Evolutionary conservation across 2,888 invertebrate species (phyloP).

Genomic region (Diarsia rubi): DNA sequence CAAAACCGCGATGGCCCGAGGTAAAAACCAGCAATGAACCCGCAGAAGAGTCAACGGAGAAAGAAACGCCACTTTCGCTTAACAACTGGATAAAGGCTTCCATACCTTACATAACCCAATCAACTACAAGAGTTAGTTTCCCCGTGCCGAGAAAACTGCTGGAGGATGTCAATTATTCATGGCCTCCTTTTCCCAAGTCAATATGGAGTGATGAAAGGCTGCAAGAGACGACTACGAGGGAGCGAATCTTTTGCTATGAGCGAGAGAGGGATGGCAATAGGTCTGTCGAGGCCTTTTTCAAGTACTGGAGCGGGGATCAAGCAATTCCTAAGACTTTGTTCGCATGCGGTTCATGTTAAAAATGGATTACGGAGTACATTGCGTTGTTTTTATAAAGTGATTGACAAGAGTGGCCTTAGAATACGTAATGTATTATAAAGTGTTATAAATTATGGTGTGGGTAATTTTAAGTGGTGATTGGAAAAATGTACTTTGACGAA

Average conservation of each 20-base stretch:
- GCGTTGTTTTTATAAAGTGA: slow-evolving; percentile 35
- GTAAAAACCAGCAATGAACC: slow-evolving; percentile 22
- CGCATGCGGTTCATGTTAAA: slow-evolving; percentile 43
- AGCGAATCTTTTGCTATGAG: slow-evolving; percentile 31
- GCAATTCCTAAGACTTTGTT: slow-evolving; percentile 32
- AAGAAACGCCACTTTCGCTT: slow-evolving; percentile 35
- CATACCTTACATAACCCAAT: slow-evolving; percentile 46
- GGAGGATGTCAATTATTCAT: slow-evolving; percentile 59
- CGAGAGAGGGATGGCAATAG: slow-evolving; percentile 19
- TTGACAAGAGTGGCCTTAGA: slow-evolving; percentile 12
- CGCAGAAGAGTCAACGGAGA: neutral
- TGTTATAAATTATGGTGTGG: neutral
- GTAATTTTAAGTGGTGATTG: neutral
- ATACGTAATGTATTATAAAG: slow-evolving; percentile 4
- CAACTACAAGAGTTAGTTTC: slow-evolving; percentile 39
- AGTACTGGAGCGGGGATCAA: slow-evolving; percentile 47
- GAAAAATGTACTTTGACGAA: neutral
- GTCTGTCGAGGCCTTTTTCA: slow-evolving; percentile 66
- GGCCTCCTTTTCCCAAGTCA: slow-evolving; percentile 66
- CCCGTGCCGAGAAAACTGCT: slow-evolving; percentile 55
- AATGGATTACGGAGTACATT: slow-evolving; percentile 45
- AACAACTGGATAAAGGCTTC: slow-evolving; percentile 63
- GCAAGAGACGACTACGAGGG: slow-evolving; percentile 41
- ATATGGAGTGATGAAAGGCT: slow-evolving; percentile 65
- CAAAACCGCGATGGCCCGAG: slow-evolving; percentile 47